Evolutionary conservation across 2,113 vertebrate genomes (phyloP).

Genomic region (Clarias macrocephalus): DNA sequence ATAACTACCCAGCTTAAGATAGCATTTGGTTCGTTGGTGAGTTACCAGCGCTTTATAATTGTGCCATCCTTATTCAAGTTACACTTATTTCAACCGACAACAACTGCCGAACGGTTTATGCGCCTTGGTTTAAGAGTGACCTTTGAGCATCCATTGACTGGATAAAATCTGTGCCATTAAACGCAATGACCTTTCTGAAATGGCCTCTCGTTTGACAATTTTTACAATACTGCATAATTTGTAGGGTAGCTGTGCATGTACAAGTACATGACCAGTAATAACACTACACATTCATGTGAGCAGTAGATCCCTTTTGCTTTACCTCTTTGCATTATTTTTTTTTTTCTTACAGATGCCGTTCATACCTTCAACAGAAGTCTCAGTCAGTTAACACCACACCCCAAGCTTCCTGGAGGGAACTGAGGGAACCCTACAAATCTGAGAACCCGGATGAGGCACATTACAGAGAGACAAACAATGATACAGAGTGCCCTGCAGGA

Average conservation of each 20-base stretch:
- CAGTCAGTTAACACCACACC: constrained; percentile 75
- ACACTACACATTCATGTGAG: not conserved
- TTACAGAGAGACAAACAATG: constrained; percentile 62
- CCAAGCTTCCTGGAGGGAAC: constrained; percentile 67
- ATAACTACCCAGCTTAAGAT: constrained; percentile 54
- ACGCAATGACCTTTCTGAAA: constrained; percentile 34
- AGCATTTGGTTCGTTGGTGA: not conserved
- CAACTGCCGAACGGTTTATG: constrained; percentile 10
- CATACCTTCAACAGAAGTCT: constrained; percentile 23
- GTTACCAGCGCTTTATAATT: not conserved
- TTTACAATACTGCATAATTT: not conserved
- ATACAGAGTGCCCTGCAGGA: constrained; percentile 55
- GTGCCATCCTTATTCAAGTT: not conserved
- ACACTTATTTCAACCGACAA: not conserved
- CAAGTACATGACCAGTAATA: not conserved
- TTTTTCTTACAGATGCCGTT: constrained; percentile 39
- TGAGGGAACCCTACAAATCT: constrained; percentile 67
- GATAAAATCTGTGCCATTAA: constrained; percentile 24
- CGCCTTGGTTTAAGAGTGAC: constrained; percentile 11
- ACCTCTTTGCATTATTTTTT: not conserved
- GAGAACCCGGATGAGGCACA: constrained; percentile 67
- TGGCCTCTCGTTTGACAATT: not conserved
- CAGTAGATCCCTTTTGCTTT: not conserved
- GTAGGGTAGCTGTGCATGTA: not conserved
- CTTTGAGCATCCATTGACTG: not conserved